Evolutionary conservation across 2,888 invertebrate genomes (phyloP).

Genomic region (Aphodius sticticus): DNA sequence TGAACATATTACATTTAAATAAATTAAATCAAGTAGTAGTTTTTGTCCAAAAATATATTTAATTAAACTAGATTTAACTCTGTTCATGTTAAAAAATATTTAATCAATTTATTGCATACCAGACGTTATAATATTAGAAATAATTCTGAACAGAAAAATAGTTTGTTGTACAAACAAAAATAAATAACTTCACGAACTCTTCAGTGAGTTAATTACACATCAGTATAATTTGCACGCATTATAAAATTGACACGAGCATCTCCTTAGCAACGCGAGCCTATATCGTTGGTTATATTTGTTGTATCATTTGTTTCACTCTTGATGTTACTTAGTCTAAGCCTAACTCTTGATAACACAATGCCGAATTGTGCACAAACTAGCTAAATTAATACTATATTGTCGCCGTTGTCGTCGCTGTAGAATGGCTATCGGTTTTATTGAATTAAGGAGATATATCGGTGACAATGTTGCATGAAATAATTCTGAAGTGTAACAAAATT

Average conservation of each 20-base stretch:
- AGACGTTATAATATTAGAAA: neutral
- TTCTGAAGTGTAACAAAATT: neutral
- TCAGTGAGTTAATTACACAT: neutral
- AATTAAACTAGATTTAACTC: no score
- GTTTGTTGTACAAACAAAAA: neutral
- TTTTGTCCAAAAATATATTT: no score
- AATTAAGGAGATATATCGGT: neutral
- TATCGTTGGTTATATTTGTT: neutral
- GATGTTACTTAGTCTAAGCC: neutral
- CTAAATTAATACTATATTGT: neutral
- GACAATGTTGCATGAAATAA: slow-evolving; percentile 14
- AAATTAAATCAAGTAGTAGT: no score
- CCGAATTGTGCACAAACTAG: neutral
- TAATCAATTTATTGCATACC: neutral
- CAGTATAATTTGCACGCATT: neutral
- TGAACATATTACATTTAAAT: neutral
- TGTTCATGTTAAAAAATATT: neutral
- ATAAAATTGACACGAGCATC: neutral
- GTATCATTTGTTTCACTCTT: neutral
- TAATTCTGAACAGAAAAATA: neutral
- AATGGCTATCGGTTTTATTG: neutral
- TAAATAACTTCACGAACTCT: neutral
- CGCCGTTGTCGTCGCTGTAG: neutral
- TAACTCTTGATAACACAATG: neutral
- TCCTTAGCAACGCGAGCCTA: slow-evolving; percentile 4